Evolutionary conservation across 2,113 vertebrate species (phyloP), one percentile per base, ranked within the genome.

Genomic region (Spilogale gracilis): DNA sequence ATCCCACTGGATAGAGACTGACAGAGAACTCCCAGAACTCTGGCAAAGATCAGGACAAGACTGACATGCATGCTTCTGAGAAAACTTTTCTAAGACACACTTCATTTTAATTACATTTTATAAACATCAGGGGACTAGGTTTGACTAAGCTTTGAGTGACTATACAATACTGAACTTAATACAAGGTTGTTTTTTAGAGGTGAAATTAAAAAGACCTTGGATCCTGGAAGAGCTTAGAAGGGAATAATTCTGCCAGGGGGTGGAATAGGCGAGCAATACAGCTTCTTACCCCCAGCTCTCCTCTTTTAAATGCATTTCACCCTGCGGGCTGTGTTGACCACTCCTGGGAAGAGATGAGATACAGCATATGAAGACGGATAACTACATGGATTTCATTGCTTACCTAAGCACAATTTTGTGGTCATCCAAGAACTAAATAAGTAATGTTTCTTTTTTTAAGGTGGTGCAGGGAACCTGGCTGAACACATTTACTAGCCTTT

Each of bases 41-140:
- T 38, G 79, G 60, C 82, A 94, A 94, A 96, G 87, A 38, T 38
- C 38, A 38, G 38, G 38, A 90, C 50, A 81, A 94, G 73, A 82
- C 54, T 30, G 81, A 91, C 20, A 86, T 52, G 17, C 65, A 87
- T 32, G 73, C 43, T 76, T 76, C 74, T 81, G 78, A 20, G 48
- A 92, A 92, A 91, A 54, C 63, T 89, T 89, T 91, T 58, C 80
- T 27, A 89, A 94, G 25, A 92, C 74, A 84, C 9, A 58, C 56
- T 96, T 95, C 76, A 74, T 78, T 78, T 88, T 94, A 92, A 94
- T 92, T 85, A 86, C 73, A 95, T 96, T 94, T 94, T 81, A 83
- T 80, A 88, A 95, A 89, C 87, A 76, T 76, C 78, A 69, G 88
- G 78, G 84, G 63, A 96, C 88, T 38, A 67, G 78, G 38, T 79